phyloP scores from a whole-genome alignment of 2,113 vertebrate genomes.

The Diphyllodes magnificus region DNA sequence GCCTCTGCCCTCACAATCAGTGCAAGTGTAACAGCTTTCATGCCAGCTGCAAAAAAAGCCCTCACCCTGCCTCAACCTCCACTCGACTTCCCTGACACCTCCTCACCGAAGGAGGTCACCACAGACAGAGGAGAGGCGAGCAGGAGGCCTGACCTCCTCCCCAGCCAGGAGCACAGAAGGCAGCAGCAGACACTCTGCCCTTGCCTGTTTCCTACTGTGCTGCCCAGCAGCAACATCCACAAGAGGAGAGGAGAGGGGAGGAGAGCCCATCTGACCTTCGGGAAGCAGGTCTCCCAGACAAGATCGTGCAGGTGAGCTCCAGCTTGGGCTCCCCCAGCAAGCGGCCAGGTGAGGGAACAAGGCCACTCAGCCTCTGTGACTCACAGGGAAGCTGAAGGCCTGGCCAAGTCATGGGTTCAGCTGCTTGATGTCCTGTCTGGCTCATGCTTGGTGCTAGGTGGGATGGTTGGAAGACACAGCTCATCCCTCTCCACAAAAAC shows the following conservation, averaged over 20 bases:
- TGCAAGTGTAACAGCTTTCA: background rate
- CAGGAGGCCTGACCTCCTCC: background rate
- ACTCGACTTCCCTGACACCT: background rate
- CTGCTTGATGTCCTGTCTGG: background rate
- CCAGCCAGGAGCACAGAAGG: background rate
- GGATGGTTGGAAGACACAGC: background rate
- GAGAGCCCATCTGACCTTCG: fast-evolving
- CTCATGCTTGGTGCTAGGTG: fast-evolving
- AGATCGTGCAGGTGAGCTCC: background rate
- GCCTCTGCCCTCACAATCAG: background rate
- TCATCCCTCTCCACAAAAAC: background rate
- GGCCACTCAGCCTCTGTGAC: fast-evolving
- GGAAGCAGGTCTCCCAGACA: background rate
- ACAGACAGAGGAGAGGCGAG: background rate
- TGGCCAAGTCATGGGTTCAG: background rate
- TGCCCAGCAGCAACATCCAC: background rate
- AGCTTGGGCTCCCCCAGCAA: background rate
- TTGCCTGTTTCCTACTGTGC: background rate
- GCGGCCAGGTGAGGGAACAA: fast-evolving
- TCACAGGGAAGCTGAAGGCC: background rate
- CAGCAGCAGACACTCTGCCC: background rate
- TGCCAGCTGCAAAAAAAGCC: background rate
- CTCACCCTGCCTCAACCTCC: background rate
- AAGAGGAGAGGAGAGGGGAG: background rate
- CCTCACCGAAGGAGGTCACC: background rate